Percentiles rank a stretch among this genome's conserved stretches.
phyloP scores from a whole-genome alignment of 1,140 invertebrate species.

The Brachionus asplanchnoidis region DNA sequence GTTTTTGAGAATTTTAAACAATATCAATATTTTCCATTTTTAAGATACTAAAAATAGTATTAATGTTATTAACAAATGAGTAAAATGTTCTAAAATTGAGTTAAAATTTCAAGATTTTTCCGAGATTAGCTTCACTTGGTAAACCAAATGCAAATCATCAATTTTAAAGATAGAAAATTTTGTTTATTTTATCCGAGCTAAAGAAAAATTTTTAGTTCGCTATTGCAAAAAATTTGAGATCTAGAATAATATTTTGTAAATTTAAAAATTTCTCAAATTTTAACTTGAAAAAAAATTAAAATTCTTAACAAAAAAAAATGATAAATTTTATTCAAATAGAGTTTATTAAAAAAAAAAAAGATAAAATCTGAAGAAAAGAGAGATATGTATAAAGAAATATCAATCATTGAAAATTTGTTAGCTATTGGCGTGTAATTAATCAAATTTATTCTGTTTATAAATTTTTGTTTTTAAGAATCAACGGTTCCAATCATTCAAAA shows the following conservation, averaged over 20 bases:
- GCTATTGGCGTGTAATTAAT: background rate
- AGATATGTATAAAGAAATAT: background rate
- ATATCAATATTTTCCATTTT: background rate
- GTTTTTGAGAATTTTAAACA: background rate
- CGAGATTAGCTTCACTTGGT: background rate
- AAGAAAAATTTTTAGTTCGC: background rate
- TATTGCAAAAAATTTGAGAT: background rate
- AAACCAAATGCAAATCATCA: background rate
- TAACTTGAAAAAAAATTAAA: background rate
- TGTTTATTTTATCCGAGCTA: background rate
- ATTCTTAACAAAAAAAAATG: too few species aligned
- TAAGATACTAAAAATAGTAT: background rate
- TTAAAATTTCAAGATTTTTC: background rate
- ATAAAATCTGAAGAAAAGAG: background rate
- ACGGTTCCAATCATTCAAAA: background rate
- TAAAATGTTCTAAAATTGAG: background rate
- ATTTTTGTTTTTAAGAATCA: background rate
- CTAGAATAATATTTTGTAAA: background rate
- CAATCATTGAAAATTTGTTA: background rate
- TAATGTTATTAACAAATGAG: background rate
- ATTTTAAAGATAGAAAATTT: background rate
- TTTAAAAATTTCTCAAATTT: background rate
- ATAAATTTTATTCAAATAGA: too few species aligned
- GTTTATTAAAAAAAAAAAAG: background rate
- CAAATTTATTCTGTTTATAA: background rate